A percentile compares a stretch with the other conserved stretches of the same genome.
Conservation (phyloP, 2,797 vertebrate species). For the Lates japonicus region DNA sequence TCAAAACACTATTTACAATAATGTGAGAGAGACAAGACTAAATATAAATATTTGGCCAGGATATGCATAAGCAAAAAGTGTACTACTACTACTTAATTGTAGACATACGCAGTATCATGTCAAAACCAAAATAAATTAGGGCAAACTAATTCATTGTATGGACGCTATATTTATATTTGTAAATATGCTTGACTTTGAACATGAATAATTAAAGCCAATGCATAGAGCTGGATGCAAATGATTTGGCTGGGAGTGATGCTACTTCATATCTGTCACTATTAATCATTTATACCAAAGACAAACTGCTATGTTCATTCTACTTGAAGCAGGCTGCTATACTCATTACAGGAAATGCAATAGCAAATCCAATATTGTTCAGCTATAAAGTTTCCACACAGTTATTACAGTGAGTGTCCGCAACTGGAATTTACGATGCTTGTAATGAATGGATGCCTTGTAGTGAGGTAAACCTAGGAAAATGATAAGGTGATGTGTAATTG, state of each 20-base stretch:
- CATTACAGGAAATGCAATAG: conserved; percentile 66
- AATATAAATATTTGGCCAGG: background rate
- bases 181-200: conserved; percentile 61
- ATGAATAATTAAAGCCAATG: conserved; percentile 70
- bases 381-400: conserved; percentile 54
- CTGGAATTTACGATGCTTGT: conserved; percentile 50
- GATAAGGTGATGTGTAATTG: conserved; percentile 42
- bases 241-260: conserved; percentile 69
- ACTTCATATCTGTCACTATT: conserved; percentile 76
- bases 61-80: background rate
- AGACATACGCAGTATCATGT: conserved; percentile 1
- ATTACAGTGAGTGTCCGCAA: conserved; percentile 39
- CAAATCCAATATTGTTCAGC: conserved; percentile 55
- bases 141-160: conserved; percentile 44
- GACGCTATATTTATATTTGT: conserved; percentile 51
- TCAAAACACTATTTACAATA: background rate
- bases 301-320: conserved; percentile 63
- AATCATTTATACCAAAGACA: conserved; percentile 73
- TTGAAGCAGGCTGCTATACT: conserved; percentile 57
- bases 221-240: conserved; percentile 65
- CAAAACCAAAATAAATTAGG: conserved; percentile 35
- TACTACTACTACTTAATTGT: background rate
- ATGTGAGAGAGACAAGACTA: background rate
- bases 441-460: conserved; percentile 42
- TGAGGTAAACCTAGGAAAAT: conserved; percentile 39